Base-by-base conservation (phyloP, 2,113 vertebrate species). In the Bufo bufo region DNA sequence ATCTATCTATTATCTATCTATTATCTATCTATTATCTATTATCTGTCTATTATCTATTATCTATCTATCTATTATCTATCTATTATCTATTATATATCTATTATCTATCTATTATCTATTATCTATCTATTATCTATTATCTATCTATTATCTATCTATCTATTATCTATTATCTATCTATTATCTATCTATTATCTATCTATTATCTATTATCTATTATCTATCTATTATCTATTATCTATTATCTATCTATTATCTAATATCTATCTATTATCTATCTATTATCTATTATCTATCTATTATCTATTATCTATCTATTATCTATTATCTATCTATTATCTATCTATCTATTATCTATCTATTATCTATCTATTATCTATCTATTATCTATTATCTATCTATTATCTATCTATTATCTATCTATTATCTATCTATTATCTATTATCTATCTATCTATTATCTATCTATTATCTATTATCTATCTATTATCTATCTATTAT, bases 151-250 rank as follows among this genome's bases (percentile, higher is more conserved):
- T n/a, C n/a, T 61, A 61, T 61, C 59, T 61, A 61, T 61, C 59
- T 61, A 61, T n/a, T 65, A 65, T 65, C 61, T 65, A 65, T 65
- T 65, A 65, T 65, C 61, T 65, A 65, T 65, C 61, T 11, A 3
- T 3, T 52, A 52, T 52, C 52, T 61, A 61, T 61, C 59, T n/a
- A n/a, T n/a, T 61, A 61, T 61, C 59, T 61, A 61, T 61, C 59
- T 61, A 61, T 10, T 23, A 69, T 33, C 66, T n/a, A n/a, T n/a
- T 69, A 69, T 33, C 23, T 69, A 33, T 13, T 23, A 17, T 33
- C 65, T 69, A 69, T 69, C 65, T 69, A 69, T 69, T 69, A 33
- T 69, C 65, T 69, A 33, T 69, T 33, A 69, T 69, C n/a, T 69
- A 1, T 1, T 69, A 23, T 69, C 65, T 33, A 69, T 69, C 65